phyloP scores from a whole-genome alignment of 2,113 vertebrate genomes.

The Rhabdornis inornatus region DNA sequence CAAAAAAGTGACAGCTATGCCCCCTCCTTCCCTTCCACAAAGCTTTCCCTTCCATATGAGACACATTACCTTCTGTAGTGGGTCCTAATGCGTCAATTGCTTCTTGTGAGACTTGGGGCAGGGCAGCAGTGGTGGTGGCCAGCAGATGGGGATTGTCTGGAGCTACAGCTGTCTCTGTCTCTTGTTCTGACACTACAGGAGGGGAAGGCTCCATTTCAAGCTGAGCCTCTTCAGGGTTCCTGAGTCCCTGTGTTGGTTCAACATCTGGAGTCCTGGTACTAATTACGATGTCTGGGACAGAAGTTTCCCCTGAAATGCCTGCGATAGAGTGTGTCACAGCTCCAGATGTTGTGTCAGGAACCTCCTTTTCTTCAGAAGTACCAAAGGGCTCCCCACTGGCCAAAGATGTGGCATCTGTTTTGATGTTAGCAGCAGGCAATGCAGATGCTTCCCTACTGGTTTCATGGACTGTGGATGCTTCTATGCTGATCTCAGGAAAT shows the following conservation, averaged over 20 bases:
- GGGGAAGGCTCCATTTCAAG: conserved; percentile 50
- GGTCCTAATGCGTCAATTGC: conserved; percentile 31
- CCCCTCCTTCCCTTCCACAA: neutral
- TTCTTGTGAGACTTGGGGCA: conserved; percentile 51
- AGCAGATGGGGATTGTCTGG: conserved; percentile 6
- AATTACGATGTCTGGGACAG: conserved; percentile 3
- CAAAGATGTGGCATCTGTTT: conserved; percentile 20
- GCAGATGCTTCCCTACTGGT: conserved; percentile 22
- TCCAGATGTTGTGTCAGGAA: conserved; percentile 40
- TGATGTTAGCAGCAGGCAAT: conserved; percentile 53
- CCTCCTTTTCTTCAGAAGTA: conserved; percentile 39
- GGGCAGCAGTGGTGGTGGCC: conserved; percentile 26
- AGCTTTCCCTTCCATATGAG: neutral
- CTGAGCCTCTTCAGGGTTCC: conserved; percentile 54
- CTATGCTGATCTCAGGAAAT: conserved; percentile 57
- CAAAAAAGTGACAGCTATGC: neutral
- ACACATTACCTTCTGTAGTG: conserved; percentile 66
- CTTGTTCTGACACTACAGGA: conserved; percentile 28
- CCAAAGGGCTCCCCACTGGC: conserved; percentile 41
- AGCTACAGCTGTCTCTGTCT: conserved; percentile 5
- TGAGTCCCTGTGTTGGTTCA: conserved; percentile 34
- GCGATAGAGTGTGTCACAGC: neutral
- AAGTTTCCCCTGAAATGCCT: conserved; percentile 58
- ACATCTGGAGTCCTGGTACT: conserved; percentile 60
- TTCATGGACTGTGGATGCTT: conserved; percentile 34